Conservation (phyloP, 37 sponge, comb jelly and placozoan genomes). For the Ianthella basta region DNA sequence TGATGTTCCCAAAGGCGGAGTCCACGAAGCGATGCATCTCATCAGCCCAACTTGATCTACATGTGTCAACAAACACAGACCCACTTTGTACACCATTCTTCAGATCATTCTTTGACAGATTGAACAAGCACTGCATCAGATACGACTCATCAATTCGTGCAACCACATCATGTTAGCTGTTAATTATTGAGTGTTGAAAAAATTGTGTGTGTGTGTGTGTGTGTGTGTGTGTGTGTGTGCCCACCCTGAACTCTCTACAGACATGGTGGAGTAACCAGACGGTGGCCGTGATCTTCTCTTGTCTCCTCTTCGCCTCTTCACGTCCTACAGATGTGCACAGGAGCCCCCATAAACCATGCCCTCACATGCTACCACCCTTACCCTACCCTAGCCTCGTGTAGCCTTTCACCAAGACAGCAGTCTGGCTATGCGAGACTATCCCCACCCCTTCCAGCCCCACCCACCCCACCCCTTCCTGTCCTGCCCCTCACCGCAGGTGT, state of each 20-base stretch:
- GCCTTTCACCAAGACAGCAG: no score
- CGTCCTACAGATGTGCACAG: not conserved
- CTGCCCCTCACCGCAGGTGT: not conserved
- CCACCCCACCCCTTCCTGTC: not conserved
- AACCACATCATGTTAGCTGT: no score
- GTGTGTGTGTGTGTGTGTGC: not conserved
- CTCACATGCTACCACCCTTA: no score
- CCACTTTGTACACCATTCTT: conserved; percentile 37
- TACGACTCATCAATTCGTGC: no score
- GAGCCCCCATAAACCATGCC: not conserved
- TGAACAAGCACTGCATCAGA: no score
- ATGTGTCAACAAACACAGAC: not conserved
- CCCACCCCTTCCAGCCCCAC: no score
- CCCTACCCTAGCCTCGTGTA: no score
- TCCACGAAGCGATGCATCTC: conserved; percentile 60
- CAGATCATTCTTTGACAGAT: no score
- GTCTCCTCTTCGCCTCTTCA: not conserved
- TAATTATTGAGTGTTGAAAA: no score
- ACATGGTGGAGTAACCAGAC: conserved; percentile 7
- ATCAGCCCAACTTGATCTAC: conserved; percentile 40
- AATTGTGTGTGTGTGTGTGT: not conserved
- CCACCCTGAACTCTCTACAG: not conserved
- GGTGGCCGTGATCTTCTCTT: conserved; percentile 4
- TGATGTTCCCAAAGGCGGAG: conserved; percentile 44
- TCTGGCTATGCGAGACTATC: no score